Conservation (phyloP, 2,888 invertebrate species). For the Pollenia angustigena region DNA sequence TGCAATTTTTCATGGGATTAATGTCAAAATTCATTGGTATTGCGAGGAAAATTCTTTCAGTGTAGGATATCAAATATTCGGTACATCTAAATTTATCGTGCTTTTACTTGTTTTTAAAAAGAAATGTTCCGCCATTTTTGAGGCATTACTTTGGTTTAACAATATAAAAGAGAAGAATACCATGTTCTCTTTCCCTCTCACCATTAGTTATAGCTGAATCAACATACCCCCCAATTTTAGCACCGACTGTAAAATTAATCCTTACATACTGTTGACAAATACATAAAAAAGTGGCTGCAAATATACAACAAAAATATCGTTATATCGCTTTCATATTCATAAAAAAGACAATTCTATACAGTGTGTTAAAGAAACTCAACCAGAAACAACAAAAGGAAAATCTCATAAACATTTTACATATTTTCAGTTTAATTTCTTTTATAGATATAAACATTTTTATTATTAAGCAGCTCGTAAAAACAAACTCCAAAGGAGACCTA, state of each 20-base stretch:
- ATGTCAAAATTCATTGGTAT: too few species aligned
- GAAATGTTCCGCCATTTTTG: too few species aligned
- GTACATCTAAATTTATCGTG: too few species aligned
- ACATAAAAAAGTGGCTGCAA: background rate
- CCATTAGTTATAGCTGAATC: too few species aligned
- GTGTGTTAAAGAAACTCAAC: background rate
- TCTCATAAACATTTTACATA: constrained; percentile 41
- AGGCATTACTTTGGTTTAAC: too few species aligned
- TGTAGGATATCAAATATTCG: too few species aligned
- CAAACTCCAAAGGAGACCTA: background rate
- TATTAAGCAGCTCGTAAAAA: constrained; percentile 57
- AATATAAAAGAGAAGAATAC: too few species aligned
- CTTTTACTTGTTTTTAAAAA: too few species aligned
- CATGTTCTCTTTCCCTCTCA: too few species aligned
- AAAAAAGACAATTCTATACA: background rate
- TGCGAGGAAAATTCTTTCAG: too few species aligned
- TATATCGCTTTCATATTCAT: background rate
- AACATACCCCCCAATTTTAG: too few species aligned
- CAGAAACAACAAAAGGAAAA: constrained; percentile 1
- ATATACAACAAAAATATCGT: background rate
- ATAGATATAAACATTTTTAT: constrained; percentile 56
- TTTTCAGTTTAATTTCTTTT: constrained; percentile 10
- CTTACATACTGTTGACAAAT: background rate
- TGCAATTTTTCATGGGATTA: too few species aligned
- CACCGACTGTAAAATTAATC: background rate